Conservation (phyloP, 1,140 invertebrate species). For the Heterodera schachtii region DNA sequence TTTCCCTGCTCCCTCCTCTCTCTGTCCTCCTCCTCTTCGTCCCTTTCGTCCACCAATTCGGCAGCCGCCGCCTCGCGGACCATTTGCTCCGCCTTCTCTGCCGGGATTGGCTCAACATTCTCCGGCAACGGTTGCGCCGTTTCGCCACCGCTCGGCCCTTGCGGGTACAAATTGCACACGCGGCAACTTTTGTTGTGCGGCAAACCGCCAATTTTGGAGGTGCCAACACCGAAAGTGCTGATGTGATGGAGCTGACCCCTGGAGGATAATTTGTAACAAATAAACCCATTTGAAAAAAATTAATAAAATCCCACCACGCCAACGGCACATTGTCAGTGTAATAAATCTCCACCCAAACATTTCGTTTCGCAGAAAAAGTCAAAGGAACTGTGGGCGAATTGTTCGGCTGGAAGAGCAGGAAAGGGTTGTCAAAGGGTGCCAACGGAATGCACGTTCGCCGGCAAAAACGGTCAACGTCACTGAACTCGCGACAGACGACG, state of each 20-base stretch:
- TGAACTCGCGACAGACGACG: not conserved
- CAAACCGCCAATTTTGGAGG: constrained; percentile 42
- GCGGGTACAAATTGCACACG: constrained; percentile 39
- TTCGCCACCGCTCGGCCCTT: constrained; percentile 21
- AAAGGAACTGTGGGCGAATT: constrained; percentile 19
- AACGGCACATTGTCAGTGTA: constrained; percentile 58
- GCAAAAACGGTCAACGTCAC: constrained; percentile 49
- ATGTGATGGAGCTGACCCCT: constrained; percentile 38
- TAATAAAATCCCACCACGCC: constrained; percentile 18
- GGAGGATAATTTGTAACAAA: not conserved
- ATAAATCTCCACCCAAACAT: constrained; percentile 60
- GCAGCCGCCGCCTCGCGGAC: constrained; percentile 10
- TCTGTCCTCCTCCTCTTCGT: not conserved
- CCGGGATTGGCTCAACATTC: constrained; percentile 6
- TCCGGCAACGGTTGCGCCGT: constrained; percentile 4
- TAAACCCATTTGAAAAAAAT: not conserved
- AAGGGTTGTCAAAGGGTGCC: constrained; percentile 40
- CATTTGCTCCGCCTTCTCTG: constrained; percentile 16
- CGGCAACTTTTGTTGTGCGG: constrained; percentile 41
- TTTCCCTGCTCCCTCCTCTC: too few relatives aligned
- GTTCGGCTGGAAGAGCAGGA: constrained; percentile 31
- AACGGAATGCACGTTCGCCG: constrained; percentile 34
- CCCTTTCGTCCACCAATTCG: constrained; percentile 11
- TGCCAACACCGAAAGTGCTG: constrained; percentile 28
- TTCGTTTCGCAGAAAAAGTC: constrained; percentile 48